Evolutionary conservation across 2,113 vertebrate genomes (phyloP).

Genomic region (Rhadina sibilatrix): DNA sequence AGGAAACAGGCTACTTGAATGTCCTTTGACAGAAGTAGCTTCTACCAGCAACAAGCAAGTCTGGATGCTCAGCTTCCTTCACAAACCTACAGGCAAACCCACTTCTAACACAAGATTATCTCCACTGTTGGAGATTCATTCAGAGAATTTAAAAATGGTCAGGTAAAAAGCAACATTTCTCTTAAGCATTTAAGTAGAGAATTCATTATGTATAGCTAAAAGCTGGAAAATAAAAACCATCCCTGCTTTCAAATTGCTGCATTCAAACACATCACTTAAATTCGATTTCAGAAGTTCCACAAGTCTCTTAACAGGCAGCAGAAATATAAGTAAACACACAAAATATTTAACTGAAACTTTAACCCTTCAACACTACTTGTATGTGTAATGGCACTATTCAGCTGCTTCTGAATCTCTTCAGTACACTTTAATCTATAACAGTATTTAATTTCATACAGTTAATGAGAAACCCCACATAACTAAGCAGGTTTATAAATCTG

Average conservation of each 20-base stretch:
- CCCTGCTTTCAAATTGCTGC: not conserved
- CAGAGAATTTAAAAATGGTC: not conserved
- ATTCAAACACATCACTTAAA: not conserved
- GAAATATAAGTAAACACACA: not conserved
- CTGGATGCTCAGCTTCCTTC: not conserved
- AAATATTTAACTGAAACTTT: not conserved
- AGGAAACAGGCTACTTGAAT: not conserved
- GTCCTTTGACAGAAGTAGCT: not conserved
- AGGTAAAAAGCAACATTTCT: not conserved
- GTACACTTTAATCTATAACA: not conserved
- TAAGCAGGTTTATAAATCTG: not conserved
- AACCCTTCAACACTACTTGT: not conserved
- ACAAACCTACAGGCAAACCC: not conserved
- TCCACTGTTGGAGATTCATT: not conserved
- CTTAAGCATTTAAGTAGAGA: not conserved
- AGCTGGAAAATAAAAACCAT: not conserved
- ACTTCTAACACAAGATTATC: not conserved
- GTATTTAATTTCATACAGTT: not conserved
- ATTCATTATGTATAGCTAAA: not conserved
- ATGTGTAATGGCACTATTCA: not conserved
- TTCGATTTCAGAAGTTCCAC: not conserved
- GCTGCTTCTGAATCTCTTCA: not conserved
- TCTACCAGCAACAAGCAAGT: not conserved
- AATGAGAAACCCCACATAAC: not conserved
- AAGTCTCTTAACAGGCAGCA: not conserved